Conservation (phyloP, 2,797 vertebrate species). For the Lacerta agilis region DNA sequence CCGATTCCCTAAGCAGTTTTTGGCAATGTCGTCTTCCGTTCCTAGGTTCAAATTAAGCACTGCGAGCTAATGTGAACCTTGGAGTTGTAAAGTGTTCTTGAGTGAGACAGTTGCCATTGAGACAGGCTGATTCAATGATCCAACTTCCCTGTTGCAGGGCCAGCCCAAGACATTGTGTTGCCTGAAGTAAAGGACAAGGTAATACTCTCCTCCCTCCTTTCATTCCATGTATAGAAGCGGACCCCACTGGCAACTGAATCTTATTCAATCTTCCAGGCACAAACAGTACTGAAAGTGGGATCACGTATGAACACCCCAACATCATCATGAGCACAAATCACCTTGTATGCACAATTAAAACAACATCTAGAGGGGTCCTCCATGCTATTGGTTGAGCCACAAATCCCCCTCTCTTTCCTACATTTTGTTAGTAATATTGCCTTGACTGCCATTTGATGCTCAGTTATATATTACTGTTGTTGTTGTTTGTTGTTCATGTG, state of each 20-base stretch:
- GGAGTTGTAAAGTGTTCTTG: too few species aligned
- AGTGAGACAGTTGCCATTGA: too few species aligned
- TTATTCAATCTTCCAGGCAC: too few species aligned
- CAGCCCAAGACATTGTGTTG: background rate
- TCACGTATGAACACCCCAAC: too few species aligned
- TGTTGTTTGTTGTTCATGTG: constrained; percentile 9
- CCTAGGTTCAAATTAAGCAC: background rate
- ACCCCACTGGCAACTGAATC: too few species aligned
- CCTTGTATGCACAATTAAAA: too few species aligned
- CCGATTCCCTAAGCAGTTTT: constrained; percentile 12
- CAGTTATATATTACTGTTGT: constrained; percentile 2
- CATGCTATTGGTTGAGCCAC: background rate
- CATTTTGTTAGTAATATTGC: background rate
- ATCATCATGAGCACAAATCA: too few species aligned
- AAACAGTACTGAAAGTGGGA: too few species aligned
- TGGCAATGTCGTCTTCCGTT: background rate
- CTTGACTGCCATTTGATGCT: background rate
- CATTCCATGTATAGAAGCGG: background rate
- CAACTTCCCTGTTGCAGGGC: background rate
- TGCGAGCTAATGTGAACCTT: background rate
- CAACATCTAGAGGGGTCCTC: background rate
- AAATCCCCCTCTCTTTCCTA: background rate
- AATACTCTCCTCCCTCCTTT: background rate
- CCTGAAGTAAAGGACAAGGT: background rate
- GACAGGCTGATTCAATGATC: background rate